Evolutionary conservation across 2,888 invertebrate genomes (phyloP), one percentile per base, ranked within the genome.

Genomic region (Coelogynopora nodosa): DNA sequence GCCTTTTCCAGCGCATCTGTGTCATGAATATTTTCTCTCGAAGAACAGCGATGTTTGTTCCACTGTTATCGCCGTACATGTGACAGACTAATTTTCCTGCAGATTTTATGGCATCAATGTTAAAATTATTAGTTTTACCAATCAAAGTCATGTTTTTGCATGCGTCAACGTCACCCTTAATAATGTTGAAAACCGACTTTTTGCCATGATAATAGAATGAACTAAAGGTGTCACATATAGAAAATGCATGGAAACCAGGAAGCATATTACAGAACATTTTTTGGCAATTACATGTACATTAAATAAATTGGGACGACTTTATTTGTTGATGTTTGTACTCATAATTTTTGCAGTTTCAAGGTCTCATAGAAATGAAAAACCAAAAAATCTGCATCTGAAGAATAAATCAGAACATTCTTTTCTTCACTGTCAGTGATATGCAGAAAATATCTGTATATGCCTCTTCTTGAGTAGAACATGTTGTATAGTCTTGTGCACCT

Each of bases 401-500:
- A 74, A 74, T 74, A 74, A 74, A 74, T 74, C 74, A 74, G 74
- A 74, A 74, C 74, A 74, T 13, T 74, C 74, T 74, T 74, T 26
- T 74, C 74, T 74, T 74, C 74, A 74, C 74, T 74, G 74, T 74
- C 74, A 5, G 74, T 74, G 74, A 74, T 74, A 74, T 74, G 74
- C 74, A 74, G 74, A 74, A 74, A 74, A 23, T 74, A 74, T 26
- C 18, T 74, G 23, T 74, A 74, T 74, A 10, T 10, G 10, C 27
- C 74, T 23, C 74, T 74, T 74, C 27, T 26, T 74, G 27, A 74
- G 74, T 74, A 74, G 23, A 74, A 74, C 18, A 74, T 26, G 18
- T 49, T 49, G 49, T 5, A 74, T 13, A 23, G 5, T 74, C 74
- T 74, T 23, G 74, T 74, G 74, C 74, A 13, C 74, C 74, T 2